Conservation (phyloP, 2,888 invertebrate species). For the Callinectes sapidus region DNA sequence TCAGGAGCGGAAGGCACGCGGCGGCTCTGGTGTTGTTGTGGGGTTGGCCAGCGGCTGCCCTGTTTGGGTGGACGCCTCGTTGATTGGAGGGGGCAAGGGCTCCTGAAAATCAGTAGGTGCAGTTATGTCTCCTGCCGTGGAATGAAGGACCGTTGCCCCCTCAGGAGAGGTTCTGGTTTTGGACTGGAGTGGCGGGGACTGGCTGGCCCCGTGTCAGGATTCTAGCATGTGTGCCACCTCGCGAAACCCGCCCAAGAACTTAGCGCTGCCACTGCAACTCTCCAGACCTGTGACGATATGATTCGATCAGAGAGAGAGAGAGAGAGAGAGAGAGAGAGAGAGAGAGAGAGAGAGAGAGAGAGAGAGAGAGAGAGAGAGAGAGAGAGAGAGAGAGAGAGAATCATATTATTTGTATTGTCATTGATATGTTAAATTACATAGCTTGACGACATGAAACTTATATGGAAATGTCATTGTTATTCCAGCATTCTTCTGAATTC, state of each 20-base stretch:
- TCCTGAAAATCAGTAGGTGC: background rate
- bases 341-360: background rate
- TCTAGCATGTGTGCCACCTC: constrained; percentile 60
- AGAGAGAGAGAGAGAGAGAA: constrained; percentile 1
- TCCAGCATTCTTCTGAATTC: background rate
- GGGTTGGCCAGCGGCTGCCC: background rate
- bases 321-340: background rate
- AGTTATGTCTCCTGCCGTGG: background rate
- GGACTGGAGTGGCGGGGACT: background rate
- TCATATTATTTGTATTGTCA: too few species aligned
- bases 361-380: constrained; percentile 1
- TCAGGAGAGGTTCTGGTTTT: background rate
- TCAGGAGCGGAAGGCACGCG: constrained; percentile 34
- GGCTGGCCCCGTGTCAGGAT: constrained; percentile 51
- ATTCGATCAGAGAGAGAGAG: background rate
- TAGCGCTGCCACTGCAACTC: constrained; percentile 55
- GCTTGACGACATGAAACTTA: background rate
- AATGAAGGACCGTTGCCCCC: background rate
- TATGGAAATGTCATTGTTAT: background rate
- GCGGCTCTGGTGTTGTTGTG: constrained; percentile 8
- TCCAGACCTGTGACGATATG: constrained; percentile 46
- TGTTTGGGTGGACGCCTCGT: background rate
- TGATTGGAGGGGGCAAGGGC: constrained; percentile 15
- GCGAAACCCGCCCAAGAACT: constrained; percentile 57
- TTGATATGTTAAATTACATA: background rate